Percentiles rank a stretch among this genome's conserved stretches.
These are phyloP conservation scores for Aporophyla nigra DNA, from an alignment of 2,888 invertebrate genomes.

Conservation along the genomic window DNA sequence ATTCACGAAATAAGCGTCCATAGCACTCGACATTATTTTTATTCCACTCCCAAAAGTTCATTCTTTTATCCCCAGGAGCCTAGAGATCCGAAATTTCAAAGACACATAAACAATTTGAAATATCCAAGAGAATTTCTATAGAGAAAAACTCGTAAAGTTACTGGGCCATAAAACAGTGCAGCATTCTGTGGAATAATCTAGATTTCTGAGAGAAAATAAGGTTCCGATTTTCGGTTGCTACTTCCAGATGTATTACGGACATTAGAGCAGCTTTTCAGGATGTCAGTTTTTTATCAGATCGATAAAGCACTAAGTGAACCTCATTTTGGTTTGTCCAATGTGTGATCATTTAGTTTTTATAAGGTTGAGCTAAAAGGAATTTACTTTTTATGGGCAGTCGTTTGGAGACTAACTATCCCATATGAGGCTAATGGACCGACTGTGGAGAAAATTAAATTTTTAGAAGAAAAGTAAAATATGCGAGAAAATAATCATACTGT, in stretches of 20 bases:
- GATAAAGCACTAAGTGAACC: constrained; percentile 39
- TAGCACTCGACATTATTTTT: constrained; percentile 54
- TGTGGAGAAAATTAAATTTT: constrained; percentile 45
- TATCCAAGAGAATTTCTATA: constrained; percentile 41
- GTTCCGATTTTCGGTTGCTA: constrained; percentile 42
- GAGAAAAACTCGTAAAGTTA: constrained; percentile 52
- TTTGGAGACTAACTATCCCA: constrained; percentile 44
- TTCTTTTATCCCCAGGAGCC: constrained; percentile 50
- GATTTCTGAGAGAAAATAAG: constrained; percentile 53
- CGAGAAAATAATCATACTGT: neutral
- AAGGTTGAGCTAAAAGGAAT: constrained; percentile 55
- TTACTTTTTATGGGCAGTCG: constrained; percentile 53
- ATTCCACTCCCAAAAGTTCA: constrained; percentile 50
- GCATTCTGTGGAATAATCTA: constrained; percentile 49
- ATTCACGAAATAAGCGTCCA: constrained; percentile 55
- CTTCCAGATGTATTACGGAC: constrained; percentile 42
- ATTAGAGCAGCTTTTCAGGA: constrained; percentile 26
- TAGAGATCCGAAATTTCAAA: constrained; percentile 37
- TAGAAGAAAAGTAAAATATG: neutral
- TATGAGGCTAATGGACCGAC: constrained; percentile 29
- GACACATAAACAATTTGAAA: constrained; percentile 51
- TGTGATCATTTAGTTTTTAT: constrained; percentile 60
- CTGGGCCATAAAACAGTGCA: constrained; percentile 50
- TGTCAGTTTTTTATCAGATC: constrained; percentile 50
- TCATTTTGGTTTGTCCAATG: constrained; percentile 39